These are phyloP conservation scores for Acanthosepion esculentum DNA, from an alignment of 2,888 invertebrate genomes.

Conservation along the genomic window DNA sequence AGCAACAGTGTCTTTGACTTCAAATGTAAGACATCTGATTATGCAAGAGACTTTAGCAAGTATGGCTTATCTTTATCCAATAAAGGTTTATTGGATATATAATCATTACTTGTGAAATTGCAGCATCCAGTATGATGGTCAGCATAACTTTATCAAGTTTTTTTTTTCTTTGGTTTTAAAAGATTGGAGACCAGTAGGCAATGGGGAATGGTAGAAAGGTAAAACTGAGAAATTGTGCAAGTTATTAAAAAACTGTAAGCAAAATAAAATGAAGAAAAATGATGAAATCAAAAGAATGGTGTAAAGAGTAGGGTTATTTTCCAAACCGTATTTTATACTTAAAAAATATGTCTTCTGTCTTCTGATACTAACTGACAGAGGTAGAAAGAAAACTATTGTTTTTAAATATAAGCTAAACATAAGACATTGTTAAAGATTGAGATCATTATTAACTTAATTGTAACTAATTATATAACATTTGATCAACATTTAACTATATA, in stretches of 20 bases:
- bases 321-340: too few relatives aligned
- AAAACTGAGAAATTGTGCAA: background rate
- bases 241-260: background rate
- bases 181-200: background rate
- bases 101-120: background rate
- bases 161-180: background rate
- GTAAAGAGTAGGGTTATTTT: too few relatives aligned
- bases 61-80: background rate
- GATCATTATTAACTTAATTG: too few relatives aligned
- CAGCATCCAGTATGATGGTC: background rate
- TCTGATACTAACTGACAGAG: too few relatives aligned
- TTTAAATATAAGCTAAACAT: too few relatives aligned
- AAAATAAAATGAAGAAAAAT: background rate
- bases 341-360: too few relatives aligned
- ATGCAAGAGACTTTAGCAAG: background rate
- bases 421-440: too few relatives aligned
- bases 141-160: background rate
- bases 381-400: too few relatives aligned
- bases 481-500: too few relatives aligned
- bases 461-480: too few relatives aligned
- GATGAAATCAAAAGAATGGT: background rate
- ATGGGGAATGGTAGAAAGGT: background rate
- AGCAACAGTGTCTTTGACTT: too few relatives aligned
- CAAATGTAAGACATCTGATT: background rate
- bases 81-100: background rate